These are phyloP conservation scores for Campoletis sonorensis DNA, from an alignment of 1,140 invertebrate species.

Conservation along the genomic window DNA sequence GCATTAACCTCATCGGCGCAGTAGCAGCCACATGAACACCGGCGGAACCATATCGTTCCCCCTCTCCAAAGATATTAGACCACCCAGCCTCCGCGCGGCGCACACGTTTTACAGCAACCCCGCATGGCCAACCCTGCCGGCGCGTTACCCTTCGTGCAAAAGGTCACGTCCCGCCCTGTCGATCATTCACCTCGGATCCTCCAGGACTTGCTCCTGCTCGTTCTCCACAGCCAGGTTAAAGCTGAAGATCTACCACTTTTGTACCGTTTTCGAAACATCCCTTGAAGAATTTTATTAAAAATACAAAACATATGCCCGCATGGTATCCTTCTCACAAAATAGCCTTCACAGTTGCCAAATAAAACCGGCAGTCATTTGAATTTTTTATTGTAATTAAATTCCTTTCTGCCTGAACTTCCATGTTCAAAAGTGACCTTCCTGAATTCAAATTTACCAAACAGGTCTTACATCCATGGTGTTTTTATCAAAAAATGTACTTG, in stretches of 20 bases:
- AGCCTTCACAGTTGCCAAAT: too few species aligned
- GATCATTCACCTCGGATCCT: slow-evolving; percentile 75
- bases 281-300: too few species aligned
- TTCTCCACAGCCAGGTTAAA: slow-evolving; percentile 64
- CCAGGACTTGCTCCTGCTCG: slow-evolving; percentile 66
- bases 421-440: too few species aligned
- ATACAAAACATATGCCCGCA: too few species aligned
- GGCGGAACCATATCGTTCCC: neutral
- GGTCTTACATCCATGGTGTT: too few species aligned
- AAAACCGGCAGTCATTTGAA: too few species aligned
- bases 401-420: too few species aligned
- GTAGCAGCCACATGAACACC: neutral
- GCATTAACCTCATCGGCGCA: slow-evolving; percentile 41
- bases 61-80: neutral
- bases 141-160: slow-evolving; percentile 74
- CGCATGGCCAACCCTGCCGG: slow-evolving; percentile 58
- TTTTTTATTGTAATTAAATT: too few species aligned
- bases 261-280: neutral
- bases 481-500: too few species aligned
- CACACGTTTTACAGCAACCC: slow-evolving; percentile 50
- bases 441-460: too few species aligned
- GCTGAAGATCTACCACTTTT: slow-evolving; percentile 61
- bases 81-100: slow-evolving; percentile 56
- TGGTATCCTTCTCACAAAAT: too few species aligned
- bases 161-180: slow-evolving; percentile 74